These are phyloP conservation scores for Drosophila miranda DNA, from an alignment of 1,140 invertebrate species.

Conservation along the genomic window DNA sequence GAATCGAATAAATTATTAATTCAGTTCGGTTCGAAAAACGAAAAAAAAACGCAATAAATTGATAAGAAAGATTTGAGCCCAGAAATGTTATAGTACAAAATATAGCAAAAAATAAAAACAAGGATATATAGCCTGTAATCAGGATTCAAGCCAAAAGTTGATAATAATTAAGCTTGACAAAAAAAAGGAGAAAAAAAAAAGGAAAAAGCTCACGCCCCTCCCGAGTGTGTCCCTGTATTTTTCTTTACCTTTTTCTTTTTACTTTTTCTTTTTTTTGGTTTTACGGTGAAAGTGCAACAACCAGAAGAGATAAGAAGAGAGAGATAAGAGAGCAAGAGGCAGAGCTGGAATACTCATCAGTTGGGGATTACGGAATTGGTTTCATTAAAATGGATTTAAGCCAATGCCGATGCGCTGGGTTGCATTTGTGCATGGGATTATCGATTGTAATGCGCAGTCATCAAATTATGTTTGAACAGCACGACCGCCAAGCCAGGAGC, in stretches of 20 bases:
- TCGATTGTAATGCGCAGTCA: slow-evolving; percentile 79
- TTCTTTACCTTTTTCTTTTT: slow-evolving; percentile 1
- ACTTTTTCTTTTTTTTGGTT: slow-evolving; percentile 17
- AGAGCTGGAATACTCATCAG: slow-evolving; percentile 48
- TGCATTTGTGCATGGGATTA: slow-evolving; percentile 78
- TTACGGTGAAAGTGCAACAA: slow-evolving; percentile 47
- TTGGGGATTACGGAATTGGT: slow-evolving; percentile 67
- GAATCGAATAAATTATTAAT: slow-evolving; percentile 45
- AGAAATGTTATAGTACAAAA: neutral
- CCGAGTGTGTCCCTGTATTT: slow-evolving; percentile 7
- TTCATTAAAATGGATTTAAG: slow-evolving; percentile 79
- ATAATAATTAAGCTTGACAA: slow-evolving; percentile 43
- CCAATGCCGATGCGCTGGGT: slow-evolving; percentile 67
- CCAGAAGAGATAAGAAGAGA: slow-evolving; percentile 15
- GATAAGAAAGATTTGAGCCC: slow-evolving; percentile 3
- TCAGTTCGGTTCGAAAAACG: slow-evolving; percentile 19
- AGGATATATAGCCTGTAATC: no score
- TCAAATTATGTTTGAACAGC: slow-evolving; percentile 66
- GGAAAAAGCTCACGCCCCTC: slow-evolving; percentile 51
- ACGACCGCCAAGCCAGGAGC: slow-evolving; percentile 46
- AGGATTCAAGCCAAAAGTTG: slow-evolving; percentile 29
- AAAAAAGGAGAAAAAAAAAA: neutral
- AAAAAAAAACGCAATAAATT: slow-evolving; percentile 12
- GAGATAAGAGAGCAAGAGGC: neutral
- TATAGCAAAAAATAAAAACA: neutral